These are phyloP conservation scores for Sarcophaga caerulescens DNA, from an alignment of 2,888 invertebrate genomes.

Conservation along the genomic window DNA sequence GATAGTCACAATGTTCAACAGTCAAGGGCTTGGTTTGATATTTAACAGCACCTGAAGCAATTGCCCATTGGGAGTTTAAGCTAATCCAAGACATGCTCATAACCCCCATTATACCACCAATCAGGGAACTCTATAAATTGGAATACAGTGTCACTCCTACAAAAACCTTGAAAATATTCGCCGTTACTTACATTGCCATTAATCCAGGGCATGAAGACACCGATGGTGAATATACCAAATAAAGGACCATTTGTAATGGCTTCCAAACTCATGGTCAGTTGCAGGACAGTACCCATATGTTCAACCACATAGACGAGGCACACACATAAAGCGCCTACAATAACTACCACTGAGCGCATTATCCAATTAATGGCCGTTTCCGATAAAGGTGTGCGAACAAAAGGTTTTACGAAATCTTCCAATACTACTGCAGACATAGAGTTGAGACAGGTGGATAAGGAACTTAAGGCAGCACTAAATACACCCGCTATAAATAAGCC, in stretches of 20 bases:
- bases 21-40: constrained; percentile 86
- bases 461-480: constrained; percentile 93
- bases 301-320: constrained; percentile 87
- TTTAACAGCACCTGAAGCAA: constrained; percentile 84
- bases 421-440: constrained; percentile 89
- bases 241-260: constrained; percentile 88
- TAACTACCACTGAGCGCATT: constrained; percentile 87
- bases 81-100: constrained; percentile 84
- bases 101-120: constrained; percentile 84
- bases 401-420: constrained; percentile 87
- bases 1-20: constrained; percentile 85
- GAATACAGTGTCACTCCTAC: neutral
- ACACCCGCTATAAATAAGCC: constrained; percentile 95
- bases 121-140: constrained; percentile 82
- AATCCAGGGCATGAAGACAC: constrained; percentile 87
- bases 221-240: constrained; percentile 85
- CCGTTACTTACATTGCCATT: constrained; percentile 83
- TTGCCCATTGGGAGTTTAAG: constrained; percentile 85
- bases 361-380: constrained; percentile 83
- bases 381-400: constrained; percentile 83
- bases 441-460: constrained; percentile 89
- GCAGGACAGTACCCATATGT: constrained; percentile 87
- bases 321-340: constrained; percentile 86
- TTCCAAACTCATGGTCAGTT: constrained; percentile 86
- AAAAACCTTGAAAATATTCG: no score